Evolutionary conservation across 2,113 vertebrate genomes (phyloP).

Genomic region (Prinia subflava): DNA sequence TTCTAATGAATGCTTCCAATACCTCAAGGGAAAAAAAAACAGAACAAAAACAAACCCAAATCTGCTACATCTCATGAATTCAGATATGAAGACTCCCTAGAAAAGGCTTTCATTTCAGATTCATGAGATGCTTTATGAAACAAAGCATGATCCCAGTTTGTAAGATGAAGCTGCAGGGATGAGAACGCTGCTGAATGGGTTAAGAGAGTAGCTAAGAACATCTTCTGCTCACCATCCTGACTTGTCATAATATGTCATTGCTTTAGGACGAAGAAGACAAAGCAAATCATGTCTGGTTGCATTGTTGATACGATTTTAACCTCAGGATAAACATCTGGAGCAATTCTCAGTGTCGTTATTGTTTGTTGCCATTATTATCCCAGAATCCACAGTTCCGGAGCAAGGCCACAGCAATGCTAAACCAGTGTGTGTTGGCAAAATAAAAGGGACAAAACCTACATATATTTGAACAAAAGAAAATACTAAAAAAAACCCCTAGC

Average conservation of each 20-base stretch:
- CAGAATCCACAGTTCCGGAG: not conserved
- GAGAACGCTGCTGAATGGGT: not conserved
- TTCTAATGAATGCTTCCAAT: not conserved
- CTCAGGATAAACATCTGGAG: slow-evolving; percentile 47
- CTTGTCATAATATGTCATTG: not conserved
- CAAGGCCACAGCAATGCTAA: not conserved
- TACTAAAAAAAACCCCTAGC: rapidly evolving
- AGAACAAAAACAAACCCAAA: not conserved
- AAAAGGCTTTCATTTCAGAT: not conserved
- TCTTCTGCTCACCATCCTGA: not conserved
- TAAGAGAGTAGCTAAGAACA: not conserved
- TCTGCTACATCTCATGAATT: not conserved
- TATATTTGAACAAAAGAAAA: not conserved
- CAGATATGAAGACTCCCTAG: not conserved
- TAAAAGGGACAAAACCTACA: not conserved
- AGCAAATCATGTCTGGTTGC: not conserved
- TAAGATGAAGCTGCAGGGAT: not conserved
- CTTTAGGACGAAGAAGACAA: slow-evolving; percentile 11
- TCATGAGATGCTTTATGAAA: not conserved
- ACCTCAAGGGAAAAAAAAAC: not conserved
- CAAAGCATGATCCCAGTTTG: not conserved
- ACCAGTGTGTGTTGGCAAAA: not conserved
- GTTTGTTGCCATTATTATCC: not conserved
- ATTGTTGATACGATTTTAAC: slow-evolving; percentile 3
- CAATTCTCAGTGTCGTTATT: not conserved